Base-by-base conservation (phyloP, 1,140 invertebrate species). In the Anastatus disparis region DNA sequence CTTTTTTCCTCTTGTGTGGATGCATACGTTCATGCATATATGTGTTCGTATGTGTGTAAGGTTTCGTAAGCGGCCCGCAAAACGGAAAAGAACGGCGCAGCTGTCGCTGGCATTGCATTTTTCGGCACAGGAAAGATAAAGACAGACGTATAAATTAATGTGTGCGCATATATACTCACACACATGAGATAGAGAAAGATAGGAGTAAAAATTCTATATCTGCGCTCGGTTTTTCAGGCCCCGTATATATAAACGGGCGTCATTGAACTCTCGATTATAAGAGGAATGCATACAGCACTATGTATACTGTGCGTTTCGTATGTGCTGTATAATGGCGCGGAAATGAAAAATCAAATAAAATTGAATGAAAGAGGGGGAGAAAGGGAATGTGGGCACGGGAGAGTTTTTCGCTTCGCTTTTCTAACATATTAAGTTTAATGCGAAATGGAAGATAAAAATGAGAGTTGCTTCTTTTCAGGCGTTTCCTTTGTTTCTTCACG, bases 21-120 rank as follows among this genome's bases (percentile, higher is more conserved):
- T n/a, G n/a, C n/a, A n/a, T n/a, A n/a, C n/a, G n/a, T n/a, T n/a
- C n/a, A n/a, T n/a, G n/a, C n/a, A n/a, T n/a, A n/a, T n/a, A n/a
- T n/a, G 42, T 4, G n/a, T 22, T 15, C 46, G 46, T 50, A 24
- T 50, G 22, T 29, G 12, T 53, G 12, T 17, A 6, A 29, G 26
- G 56, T 68, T 68, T 59, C 66, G 66, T 61, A 31, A 61, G 50
- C 63, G 63, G 29, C 44, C 31, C 56, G 46, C 66, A 53, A 69
- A 69, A 61, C 17, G 63, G 50, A 66, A 64, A 66, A 66, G 50
- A 55, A 66, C 55, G 52, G 56, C 65, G 65, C 66, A 61, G 66
- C 66, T 61, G 66, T 61, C 56, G 66, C 26, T 48, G 12, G 7
- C 58, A 40, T 42, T 68, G 65, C 65, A 68, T 68, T 68, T n/a